phyloP scores from a whole-genome alignment of 1,140 invertebrate species.

The Drosophila saltans region DNA sequence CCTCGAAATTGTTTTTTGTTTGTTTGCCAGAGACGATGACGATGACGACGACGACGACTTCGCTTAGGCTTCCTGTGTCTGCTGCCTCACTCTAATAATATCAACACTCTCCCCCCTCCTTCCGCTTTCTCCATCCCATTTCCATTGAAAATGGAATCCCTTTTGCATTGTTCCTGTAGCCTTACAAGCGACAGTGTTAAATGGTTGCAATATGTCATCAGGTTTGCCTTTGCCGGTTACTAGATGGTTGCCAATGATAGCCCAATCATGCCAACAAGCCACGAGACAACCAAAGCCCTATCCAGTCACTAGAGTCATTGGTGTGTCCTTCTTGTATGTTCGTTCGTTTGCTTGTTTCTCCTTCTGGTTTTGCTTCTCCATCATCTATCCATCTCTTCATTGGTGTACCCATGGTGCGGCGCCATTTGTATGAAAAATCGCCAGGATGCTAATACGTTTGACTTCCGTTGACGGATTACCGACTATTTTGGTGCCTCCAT shows the following conservation, averaged over 20 bases:
- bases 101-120: background rate
- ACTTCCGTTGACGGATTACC: slow-evolving; percentile 83
- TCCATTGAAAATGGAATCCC: slow-evolving; percentile 35
- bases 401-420: slow-evolving; percentile 45
- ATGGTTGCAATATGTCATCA: slow-evolving; percentile 83
- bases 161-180: slow-evolving; percentile 67
- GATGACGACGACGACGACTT: slow-evolving; percentile 17
- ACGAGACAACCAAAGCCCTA: slow-evolving; percentile 15
- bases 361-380: background rate
- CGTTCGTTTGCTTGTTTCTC: too few species aligned
- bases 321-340: too few species aligned
- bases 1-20: slow-evolving; percentile 81
- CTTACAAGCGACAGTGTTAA: slow-evolving; percentile 81
- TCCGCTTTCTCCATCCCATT: background rate
- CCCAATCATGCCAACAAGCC: slow-evolving; percentile 69
- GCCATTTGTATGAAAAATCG: slow-evolving; percentile 83
- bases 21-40: slow-evolving; percentile 67
- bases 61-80: slow-evolving; percentile 68
- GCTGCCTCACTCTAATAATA: slow-evolving; percentile 2
- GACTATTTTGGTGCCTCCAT: slow-evolving; percentile 63
- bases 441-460: slow-evolving; percentile 83
- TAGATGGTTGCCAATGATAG: slow-evolving; percentile 74
- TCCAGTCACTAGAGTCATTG: slow-evolving; percentile 27
- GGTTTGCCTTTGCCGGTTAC: slow-evolving; percentile 63
- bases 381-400: slow-evolving; percentile 16